phyloP scores from a whole-genome alignment of 2,797 vertebrate genomes.

The Poeciliopsis paucimaculata region DNA sequence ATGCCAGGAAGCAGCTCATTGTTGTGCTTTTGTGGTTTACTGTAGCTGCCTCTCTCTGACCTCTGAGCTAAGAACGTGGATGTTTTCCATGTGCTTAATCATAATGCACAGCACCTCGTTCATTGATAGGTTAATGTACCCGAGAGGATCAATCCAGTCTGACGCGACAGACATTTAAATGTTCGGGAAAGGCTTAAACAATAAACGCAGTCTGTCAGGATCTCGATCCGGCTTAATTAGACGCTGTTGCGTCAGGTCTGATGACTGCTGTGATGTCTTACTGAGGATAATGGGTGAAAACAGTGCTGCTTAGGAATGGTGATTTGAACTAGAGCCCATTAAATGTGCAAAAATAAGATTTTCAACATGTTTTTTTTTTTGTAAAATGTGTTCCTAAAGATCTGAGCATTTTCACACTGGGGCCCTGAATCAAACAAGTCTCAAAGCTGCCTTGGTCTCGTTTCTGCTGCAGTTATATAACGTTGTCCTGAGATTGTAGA shows the following conservation, averaged over 20 bases:
- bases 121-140: slow-evolving; percentile 73
- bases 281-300: slow-evolving; percentile 47
- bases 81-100: slow-evolving; percentile 70
- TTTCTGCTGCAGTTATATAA: slow-evolving; percentile 37
- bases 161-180: slow-evolving; percentile 63
- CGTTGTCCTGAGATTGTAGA: slow-evolving; percentile 27
- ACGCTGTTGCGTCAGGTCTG: slow-evolving; percentile 52
- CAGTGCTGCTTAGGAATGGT: slow-evolving; percentile 46
- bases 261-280: slow-evolving; percentile 46
- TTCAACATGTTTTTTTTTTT: slow-evolving; percentile 16
- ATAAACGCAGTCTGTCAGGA: slow-evolving; percentile 51
- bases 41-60: slow-evolving; percentile 61
- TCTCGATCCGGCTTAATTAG: slow-evolving; percentile 56
- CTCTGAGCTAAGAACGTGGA: slow-evolving; percentile 60
- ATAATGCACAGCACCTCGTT: slow-evolving; percentile 63
- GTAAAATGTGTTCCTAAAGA: slow-evolving; percentile 32
- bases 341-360: slow-evolving; percentile 40
- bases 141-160: slow-evolving; percentile 68
- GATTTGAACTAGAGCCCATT: slow-evolving; percentile 53
- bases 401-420: slow-evolving; percentile 29
- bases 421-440: slow-evolving; percentile 24
- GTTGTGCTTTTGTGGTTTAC: slow-evolving; percentile 58
- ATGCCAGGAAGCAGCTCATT: slow-evolving; percentile 45
- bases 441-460: slow-evolving; percentile 38
- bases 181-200: slow-evolving; percentile 57